Evolutionary conservation across 2,113 vertebrate genomes (phyloP).

Genomic region (Sylvilagus bachmani): DNA sequence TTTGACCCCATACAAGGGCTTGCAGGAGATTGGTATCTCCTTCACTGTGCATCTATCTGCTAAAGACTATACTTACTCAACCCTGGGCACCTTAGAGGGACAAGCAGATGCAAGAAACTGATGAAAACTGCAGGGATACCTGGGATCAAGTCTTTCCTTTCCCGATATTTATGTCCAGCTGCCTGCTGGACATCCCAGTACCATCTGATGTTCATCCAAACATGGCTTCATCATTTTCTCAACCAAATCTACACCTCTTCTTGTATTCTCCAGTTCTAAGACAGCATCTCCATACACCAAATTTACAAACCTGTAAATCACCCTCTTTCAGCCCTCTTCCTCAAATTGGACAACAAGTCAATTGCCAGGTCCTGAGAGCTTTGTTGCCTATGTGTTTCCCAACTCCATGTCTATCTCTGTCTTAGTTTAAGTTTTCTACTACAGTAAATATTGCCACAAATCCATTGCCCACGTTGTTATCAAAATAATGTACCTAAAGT

Average conservation of each 20-base stretch:
- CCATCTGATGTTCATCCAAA: background rate
- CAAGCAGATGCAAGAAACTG: too few relatives aligned
- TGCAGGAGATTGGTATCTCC: background rate
- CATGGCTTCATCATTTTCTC: background rate
- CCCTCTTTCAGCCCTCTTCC: background rate
- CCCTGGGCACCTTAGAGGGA: too few relatives aligned
- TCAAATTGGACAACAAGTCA: background rate
- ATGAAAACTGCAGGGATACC: background rate
- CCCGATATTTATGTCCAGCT: background rate
- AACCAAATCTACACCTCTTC: background rate
- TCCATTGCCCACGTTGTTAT: background rate
- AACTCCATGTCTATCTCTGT: background rate
- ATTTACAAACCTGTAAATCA: background rate
- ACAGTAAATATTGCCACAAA: background rate
- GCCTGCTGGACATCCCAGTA: background rate
- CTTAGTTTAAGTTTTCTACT: background rate
- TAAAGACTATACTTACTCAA: background rate
- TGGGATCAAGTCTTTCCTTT: background rate
- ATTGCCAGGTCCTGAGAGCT: background rate
- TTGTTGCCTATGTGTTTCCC: background rate
- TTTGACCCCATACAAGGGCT: background rate
- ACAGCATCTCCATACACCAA: background rate
- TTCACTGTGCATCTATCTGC: background rate
- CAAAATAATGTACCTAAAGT: background rate
- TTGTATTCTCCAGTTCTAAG: background rate